A percentile compares a stretch with the other conserved stretches of the same genome.
Conservation (phyloP, 2,797 vertebrate species). For the Rhynchonycteris naso region DNA sequence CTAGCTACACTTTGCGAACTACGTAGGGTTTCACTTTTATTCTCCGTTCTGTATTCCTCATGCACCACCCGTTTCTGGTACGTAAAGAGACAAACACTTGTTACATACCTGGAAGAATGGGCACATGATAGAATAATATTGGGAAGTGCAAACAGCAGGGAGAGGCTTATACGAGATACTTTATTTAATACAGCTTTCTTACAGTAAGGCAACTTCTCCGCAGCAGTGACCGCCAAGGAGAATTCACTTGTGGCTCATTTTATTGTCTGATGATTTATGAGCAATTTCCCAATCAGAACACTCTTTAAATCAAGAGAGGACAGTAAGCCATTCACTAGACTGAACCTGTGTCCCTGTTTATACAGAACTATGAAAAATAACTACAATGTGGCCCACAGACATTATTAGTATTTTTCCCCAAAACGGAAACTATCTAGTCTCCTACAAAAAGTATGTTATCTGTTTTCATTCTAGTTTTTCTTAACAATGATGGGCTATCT, state of each 20-base stretch:
- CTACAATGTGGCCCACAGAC: neutral
- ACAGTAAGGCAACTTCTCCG: neutral
- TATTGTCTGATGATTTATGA: neutral
- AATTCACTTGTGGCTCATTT: neutral
- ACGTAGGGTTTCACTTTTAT: neutral
- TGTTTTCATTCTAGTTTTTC: neutral
- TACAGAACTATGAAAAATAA: neutral
- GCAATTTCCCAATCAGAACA: neutral
- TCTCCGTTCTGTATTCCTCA: neutral
- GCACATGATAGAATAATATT: neutral
- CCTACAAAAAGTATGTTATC: neutral
- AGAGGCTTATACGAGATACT: neutral
- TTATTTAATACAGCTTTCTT: neutral
- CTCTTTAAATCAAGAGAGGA: neutral
- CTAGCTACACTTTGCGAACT: neutral
- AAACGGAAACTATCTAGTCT: neutral
- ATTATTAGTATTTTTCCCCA: neutral
- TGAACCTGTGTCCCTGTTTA: neutral
- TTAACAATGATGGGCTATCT: neutral
- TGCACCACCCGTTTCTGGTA: neutral
- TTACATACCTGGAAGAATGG: neutral
- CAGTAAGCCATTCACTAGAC: neutral
- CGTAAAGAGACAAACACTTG: neutral
- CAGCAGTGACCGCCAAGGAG: neutral
- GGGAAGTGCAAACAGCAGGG: neutral